Conservation (phyloP, 2,113 vertebrate species). For the Crypturellus undulatus region DNA sequence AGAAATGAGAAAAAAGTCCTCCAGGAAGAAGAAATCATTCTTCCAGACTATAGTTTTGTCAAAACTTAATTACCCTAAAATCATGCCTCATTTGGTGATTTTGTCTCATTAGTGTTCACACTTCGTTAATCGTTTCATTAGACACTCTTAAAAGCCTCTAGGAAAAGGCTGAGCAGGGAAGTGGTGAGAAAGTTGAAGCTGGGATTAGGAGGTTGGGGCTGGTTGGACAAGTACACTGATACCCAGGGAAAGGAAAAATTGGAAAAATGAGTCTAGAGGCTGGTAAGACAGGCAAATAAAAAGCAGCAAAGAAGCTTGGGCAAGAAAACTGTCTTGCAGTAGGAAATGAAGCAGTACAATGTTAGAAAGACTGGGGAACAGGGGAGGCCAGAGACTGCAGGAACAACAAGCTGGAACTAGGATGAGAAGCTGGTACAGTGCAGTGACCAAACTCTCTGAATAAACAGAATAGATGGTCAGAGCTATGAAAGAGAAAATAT, state of each 20-base stretch:
- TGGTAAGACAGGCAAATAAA: background rate
- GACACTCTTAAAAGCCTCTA: background rate
- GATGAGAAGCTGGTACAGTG: background rate
- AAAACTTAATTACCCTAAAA: background rate
- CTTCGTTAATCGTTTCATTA: background rate
- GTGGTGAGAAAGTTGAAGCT: background rate
- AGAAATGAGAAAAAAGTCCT: background rate
- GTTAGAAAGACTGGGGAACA: fast-evolving
- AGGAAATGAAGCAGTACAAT: background rate
- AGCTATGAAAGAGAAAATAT: background rate
- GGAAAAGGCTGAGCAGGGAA: background rate
- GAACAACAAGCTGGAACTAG: background rate
- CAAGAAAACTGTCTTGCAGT: background rate
- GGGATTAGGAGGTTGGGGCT: fast-evolving
- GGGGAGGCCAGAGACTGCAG: background rate
- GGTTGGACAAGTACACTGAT: background rate
- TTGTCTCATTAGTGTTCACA: background rate
- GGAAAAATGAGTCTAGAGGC: background rate
- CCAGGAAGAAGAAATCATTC: background rate
- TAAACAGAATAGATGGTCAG: background rate
- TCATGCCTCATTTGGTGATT: background rate
- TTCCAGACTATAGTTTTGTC: background rate
- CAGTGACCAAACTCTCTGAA: background rate
- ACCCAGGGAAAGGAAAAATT: background rate
- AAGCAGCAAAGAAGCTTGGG: background rate